Conservation (phyloP, 2,888 invertebrate species). For the Cantharis lateralis region DNA sequence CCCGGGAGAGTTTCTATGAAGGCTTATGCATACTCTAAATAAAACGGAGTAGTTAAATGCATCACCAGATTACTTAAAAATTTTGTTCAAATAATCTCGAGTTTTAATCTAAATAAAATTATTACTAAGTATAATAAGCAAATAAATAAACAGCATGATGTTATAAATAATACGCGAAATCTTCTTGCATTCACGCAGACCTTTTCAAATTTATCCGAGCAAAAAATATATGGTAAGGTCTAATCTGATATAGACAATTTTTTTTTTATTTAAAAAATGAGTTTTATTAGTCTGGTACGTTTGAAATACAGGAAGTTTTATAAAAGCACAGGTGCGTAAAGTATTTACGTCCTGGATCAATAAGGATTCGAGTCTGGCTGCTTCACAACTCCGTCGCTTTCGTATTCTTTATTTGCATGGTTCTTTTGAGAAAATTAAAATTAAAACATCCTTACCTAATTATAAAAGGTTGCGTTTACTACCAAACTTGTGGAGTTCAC, state of each 20-base stretch:
- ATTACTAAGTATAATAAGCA: no score
- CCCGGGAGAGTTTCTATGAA: no score
- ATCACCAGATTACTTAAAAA: no score
- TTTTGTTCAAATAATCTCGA: no score
- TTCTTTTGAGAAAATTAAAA: slow-evolving; percentile 30
- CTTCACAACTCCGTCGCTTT: slow-evolving; percentile 21
- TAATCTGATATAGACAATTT: neutral
- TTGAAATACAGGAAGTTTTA: slow-evolving; percentile 1
- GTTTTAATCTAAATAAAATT: no score
- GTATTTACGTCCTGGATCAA: slow-evolving; percentile 29
- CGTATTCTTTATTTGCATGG: slow-evolving; percentile 29
- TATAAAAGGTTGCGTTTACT: slow-evolving; percentile 30
- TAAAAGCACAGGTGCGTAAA: slow-evolving; percentile 28
- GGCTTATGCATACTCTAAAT: no score
- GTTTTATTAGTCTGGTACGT: neutral
- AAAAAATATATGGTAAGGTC: neutral
- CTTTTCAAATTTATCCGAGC: neutral
- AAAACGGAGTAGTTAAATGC: no score
- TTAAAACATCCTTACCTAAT: slow-evolving; percentile 31
- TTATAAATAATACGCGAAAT: neutral
- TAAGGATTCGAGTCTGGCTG: slow-evolving; percentile 24
- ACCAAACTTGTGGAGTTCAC: slow-evolving; percentile 26
- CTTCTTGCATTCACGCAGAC: neutral
- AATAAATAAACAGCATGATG: no score
- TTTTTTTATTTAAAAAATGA: neutral